Evolutionary conservation across 2,797 vertebrate genomes (phyloP), one percentile per base, ranked within the genome.

Genomic region (Cephalopachus bancanus): DNA sequence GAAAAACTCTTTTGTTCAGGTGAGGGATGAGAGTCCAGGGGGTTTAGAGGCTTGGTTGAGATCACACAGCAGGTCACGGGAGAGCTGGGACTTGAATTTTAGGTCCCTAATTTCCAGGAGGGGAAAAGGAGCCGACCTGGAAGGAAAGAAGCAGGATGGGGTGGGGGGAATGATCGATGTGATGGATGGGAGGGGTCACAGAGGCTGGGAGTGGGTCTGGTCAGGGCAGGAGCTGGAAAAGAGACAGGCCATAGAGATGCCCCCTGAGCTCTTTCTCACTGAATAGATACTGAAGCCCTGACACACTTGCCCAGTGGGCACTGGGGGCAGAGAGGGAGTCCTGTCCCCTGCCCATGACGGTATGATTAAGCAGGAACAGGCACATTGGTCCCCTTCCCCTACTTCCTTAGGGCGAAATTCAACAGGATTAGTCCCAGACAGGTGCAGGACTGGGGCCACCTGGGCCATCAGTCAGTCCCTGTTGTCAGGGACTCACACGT

Each of bases 341-440:
- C 62, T 94, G 65, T 51, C 78, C 64, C 65, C 19, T 93, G 62
- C 87, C 57, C 53, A 64, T 81, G 51, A 60, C 72, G 80, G 44
- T 16, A 2, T 97, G 92, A 97, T 85, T 80, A 85, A 95, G 81
- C 20, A 0, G 0, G 71, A 72, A 17, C 55, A n/a, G 37, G 49
- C n/a, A 33, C n/a, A 53, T 57, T 37, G 33, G 64, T 78, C 6
- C 44, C 44, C 44, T 44, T 7, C 90, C 65, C 84, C 79, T 17
- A 6, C 91, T 76, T 85, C 85, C 60, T 57, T 57, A 17, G 51
- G 89, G 78, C 84, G 93, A 98, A 96, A 97, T 97, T 97, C 98
- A 97, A 96, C 83, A 97, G 69, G 62, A 57, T 53, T 93, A 91
- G 94, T 93, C 60, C 51, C 83, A 62, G 81, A 93, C 93, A 92